Evolutionary conservation across 2,797 vertebrate genomes (phyloP).

Genomic region (Sternarchorhynchus goeldii): DNA sequence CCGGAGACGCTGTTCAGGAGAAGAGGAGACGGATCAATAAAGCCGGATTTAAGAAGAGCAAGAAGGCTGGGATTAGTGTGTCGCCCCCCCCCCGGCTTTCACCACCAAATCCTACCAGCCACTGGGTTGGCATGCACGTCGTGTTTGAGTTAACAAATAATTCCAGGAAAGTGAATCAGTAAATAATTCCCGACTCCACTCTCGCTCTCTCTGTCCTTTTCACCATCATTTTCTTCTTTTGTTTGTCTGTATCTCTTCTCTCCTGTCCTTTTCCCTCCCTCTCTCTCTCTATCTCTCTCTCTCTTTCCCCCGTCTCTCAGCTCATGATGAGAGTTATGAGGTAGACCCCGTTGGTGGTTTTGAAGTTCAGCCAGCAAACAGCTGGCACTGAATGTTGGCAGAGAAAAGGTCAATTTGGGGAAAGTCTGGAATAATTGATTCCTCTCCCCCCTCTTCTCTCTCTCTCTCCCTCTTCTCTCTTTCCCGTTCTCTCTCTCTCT

Average conservation of each 20-base stretch:
- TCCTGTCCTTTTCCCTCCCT: conserved; percentile 6
- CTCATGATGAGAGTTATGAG: conserved; percentile 27
- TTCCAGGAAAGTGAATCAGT: conserved; percentile 21
- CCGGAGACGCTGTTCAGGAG: conserved; percentile 34
- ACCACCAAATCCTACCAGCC: conserved; percentile 34
- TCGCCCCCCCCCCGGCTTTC: neutral
- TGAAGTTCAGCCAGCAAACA: conserved; percentile 55
- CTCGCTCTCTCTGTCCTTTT: neutral
- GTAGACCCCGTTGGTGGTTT: conserved; percentile 46
- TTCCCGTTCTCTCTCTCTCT: conserved; percentile 1
- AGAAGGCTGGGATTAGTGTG: conserved; percentile 21
- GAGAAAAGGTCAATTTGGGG: conserved; percentile 74
- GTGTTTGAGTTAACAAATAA: conserved; percentile 45
- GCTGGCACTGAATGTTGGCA: conserved; percentile 43
- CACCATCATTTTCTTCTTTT: neutral
- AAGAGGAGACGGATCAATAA: conserved; percentile 48
- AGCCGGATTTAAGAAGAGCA: conserved; percentile 43
- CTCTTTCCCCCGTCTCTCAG: conserved; percentile 2
- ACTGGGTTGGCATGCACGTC: conserved; percentile 31
- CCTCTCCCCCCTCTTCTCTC: conserved; percentile 33
- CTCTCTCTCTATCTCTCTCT: conserved; percentile 7
- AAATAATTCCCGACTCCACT: conserved; percentile 28
- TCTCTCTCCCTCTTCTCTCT: conserved; percentile 44
- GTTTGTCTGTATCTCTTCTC: neutral
- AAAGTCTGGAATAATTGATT: conserved; percentile 60